phyloP scores from a whole-genome alignment of 2,113 vertebrate species.

The Thamnaconus septentrionalis region DNA sequence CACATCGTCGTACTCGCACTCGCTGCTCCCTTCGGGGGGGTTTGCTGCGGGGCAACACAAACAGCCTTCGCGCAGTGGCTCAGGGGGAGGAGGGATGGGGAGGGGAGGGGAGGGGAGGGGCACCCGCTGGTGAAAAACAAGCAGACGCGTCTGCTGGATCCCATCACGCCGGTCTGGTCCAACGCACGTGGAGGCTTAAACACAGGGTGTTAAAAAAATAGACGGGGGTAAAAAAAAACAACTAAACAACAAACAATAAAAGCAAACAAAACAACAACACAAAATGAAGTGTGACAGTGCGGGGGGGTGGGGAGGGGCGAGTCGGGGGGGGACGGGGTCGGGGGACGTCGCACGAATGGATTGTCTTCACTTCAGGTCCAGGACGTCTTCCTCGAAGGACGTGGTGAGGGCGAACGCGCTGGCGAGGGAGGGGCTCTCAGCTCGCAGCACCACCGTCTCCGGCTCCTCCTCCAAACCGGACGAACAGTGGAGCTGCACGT shows the following conservation, averaged over 20 bases:
- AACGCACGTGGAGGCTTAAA: constrained; percentile 20
- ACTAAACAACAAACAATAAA: constrained; percentile 49
- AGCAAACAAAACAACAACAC: constrained; percentile 26
- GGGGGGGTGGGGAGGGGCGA: constrained; percentile 37
- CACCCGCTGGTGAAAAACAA: constrained; percentile 29
- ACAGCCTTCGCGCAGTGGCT: constrained; percentile 36
- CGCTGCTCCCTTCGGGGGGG: constrained; percentile 60
- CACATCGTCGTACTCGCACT: constrained; percentile 6
- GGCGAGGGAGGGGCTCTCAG: constrained; percentile 78
- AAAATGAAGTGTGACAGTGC: constrained; percentile 37
- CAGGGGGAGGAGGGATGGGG: constrained; percentile 10
- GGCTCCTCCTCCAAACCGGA: constrained; percentile 79
- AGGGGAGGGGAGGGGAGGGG: too few species aligned
- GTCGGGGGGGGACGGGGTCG: constrained; percentile 46
- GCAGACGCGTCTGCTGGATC: constrained; percentile 40
- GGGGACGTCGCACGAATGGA: constrained; percentile 63
- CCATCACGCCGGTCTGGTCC: constrained; percentile 38
- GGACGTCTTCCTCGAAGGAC: constrained; percentile 88
- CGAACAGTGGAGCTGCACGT: constrained; percentile 75
- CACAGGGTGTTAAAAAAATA: constrained; percentile 31
- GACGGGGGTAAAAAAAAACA: constrained; percentile 2
- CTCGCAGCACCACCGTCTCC: constrained; percentile 66
- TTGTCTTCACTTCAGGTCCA: constrained; percentile 93
- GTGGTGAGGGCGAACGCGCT: constrained; percentile 78
- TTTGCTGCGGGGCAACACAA: constrained; percentile 44